These are phyloP conservation scores for Drosophila nigromelanica DNA, from an alignment of 1,140 invertebrate species.

Conservation along the genomic window DNA sequence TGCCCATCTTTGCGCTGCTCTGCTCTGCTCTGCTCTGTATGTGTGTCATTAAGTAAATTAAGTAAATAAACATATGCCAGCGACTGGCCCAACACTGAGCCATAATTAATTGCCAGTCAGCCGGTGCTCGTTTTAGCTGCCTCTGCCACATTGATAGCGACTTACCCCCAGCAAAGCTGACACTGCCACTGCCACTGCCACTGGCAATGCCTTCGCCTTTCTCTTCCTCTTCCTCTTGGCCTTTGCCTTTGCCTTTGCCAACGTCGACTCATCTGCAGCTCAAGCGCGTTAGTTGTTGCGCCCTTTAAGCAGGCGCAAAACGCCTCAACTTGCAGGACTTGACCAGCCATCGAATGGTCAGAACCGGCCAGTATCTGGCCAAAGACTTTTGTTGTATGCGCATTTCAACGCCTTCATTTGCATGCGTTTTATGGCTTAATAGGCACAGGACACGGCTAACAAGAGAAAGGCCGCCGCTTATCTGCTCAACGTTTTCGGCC, in stretches of 20 bases:
- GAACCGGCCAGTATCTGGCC: constrained; percentile 11
- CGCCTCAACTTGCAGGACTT: constrained; percentile 16
- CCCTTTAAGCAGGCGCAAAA: constrained; percentile 62
- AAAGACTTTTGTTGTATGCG: constrained; percentile 42
- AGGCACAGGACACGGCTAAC: constrained; percentile 16
- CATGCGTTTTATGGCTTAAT: constrained; percentile 83
- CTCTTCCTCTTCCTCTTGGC: no score
- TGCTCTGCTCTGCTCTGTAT: constrained; percentile 22
- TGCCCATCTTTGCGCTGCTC: constrained; percentile 37
- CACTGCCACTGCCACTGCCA: constrained; percentile 30
- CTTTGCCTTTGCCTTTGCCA: constrained; percentile 8
- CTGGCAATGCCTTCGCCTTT: constrained; percentile 45
- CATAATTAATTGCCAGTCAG: constrained; percentile 82
- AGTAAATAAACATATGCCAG: constrained; percentile 83
- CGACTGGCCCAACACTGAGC: constrained; percentile 53
- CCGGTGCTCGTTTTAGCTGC: constrained; percentile 63
- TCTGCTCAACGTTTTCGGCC: constrained; percentile 67
- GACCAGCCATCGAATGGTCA: not conserved
- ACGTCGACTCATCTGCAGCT: constrained; percentile 48
- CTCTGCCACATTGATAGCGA: not conserved
- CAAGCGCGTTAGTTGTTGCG: constrained; percentile 80
- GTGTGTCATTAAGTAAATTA: constrained; percentile 83
- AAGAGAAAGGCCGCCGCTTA: constrained; percentile 49
- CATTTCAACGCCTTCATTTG: constrained; percentile 83
- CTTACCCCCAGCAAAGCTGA: constrained; percentile 50